A percentile compares a stretch with the other conserved stretches of the same genome.
These are phyloP conservation scores for Campylorhamphus procurvoides DNA, from an alignment of 2,113 vertebrate genomes.

Conservation along the genomic window DNA sequence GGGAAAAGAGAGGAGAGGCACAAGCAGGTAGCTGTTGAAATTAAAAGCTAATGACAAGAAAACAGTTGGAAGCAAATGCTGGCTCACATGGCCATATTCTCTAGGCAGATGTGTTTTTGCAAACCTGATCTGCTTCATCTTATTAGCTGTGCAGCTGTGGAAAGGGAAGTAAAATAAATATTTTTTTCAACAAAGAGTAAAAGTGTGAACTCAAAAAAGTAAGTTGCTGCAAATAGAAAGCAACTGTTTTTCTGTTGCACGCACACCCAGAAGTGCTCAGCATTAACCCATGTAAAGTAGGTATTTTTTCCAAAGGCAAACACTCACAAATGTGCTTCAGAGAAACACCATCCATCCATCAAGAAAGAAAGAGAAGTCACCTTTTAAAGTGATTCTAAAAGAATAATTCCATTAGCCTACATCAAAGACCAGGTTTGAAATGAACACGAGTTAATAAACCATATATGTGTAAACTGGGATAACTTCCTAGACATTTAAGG, in stretches of 20 bases:
- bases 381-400: conserved; percentile 35
- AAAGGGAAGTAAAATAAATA: conserved; percentile 29
- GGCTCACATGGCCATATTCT: conserved; percentile 9
- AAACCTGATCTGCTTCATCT: conserved; percentile 4
- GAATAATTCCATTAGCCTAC: conserved; percentile 53
- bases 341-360: conserved; percentile 43
- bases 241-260: neutral
- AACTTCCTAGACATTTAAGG: conserved; percentile 57
- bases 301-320: conserved; percentile 46
- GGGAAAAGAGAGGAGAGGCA: conserved; percentile 49
- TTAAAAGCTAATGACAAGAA: conserved; percentile 82
- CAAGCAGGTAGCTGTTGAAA: conserved; percentile 75
- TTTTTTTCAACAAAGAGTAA: conserved; percentile 11
- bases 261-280: neutral
- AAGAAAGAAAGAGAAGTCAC: conserved; percentile 6
- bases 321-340: conserved; percentile 20
- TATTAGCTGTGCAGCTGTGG: neutral
- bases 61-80: conserved; percentile 75
- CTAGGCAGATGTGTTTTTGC: conserved; percentile 19
- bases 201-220: conserved; percentile 49
- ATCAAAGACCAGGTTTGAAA: conserved; percentile 63
- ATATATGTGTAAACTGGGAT: conserved; percentile 57
- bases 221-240: conserved; percentile 51
- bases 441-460: conserved; percentile 50
- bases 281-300: neutral